These are phyloP conservation scores for Drosophila punjabiensis DNA, from an alignment of 1,140 invertebrate species.

Conservation along the genomic window DNA sequence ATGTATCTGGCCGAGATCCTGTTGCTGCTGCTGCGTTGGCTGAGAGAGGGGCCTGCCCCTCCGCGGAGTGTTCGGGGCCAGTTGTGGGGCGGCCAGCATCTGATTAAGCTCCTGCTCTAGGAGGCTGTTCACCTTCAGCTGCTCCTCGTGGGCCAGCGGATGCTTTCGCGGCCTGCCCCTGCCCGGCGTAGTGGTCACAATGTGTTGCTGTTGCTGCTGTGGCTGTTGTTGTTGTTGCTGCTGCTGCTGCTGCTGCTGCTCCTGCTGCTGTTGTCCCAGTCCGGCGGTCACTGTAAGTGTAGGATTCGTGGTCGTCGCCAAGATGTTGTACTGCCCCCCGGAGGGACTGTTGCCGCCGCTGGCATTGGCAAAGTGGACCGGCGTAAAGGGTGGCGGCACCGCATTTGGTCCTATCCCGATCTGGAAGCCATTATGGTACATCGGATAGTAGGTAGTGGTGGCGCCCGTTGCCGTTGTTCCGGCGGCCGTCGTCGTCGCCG, in stretches of 20 bases:
- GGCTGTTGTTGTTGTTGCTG: neutral
- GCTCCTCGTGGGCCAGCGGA: constrained; percentile 49
- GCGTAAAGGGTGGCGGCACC: constrained; percentile 82
- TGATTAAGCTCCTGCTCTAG: constrained; percentile 81
- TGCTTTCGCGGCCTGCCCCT: constrained; percentile 78
- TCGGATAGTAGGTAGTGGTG: constrained; percentile 77
- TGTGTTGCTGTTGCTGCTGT: constrained; percentile 13
- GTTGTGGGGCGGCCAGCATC: constrained; percentile 73
- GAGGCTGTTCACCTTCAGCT: constrained; percentile 73
- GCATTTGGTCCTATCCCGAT: constrained; percentile 77
- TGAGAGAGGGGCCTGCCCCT: constrained; percentile 45
- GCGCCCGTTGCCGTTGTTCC: constrained; percentile 8
- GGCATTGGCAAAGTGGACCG: constrained; percentile 76
- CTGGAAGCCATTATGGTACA: constrained; percentile 85
- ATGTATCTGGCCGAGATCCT: constrained; percentile 56
- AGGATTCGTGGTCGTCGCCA: constrained; percentile 55
- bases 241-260: constrained; percentile 59
- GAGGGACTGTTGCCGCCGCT: constrained; percentile 67
- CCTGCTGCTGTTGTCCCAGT: constrained; percentile 39
- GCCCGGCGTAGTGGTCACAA: constrained; percentile 64
- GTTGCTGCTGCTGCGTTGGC: constrained; percentile 43
- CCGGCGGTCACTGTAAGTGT: constrained; percentile 57
- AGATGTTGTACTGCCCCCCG: constrained; percentile 69
- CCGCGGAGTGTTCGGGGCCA: constrained; percentile 42
- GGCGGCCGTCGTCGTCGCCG: constrained; percentile 31